These are phyloP conservation scores for Pseudomugil gertrudae DNA, from an alignment of 2,797 vertebrate genomes.

Conservation along the genomic window DNA sequence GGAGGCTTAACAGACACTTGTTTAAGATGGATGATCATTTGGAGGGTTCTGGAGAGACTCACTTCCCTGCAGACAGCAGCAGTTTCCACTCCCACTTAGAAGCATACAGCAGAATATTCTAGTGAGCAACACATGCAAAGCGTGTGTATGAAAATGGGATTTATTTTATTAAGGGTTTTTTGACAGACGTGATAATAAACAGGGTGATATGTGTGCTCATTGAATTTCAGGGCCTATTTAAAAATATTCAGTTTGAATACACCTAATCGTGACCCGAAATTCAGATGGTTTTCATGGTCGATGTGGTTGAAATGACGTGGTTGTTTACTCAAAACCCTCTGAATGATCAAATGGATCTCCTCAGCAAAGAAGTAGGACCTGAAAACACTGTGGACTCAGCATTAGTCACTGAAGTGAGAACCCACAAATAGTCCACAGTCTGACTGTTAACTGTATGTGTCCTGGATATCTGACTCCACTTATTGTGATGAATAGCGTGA, in stretches of 20 bases:
- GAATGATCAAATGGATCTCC: constrained; percentile 38
- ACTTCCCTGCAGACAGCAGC: constrained; percentile 30
- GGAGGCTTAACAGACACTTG: constrained; percentile 58
- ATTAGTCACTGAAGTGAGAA: constrained; percentile 43
- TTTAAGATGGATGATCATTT: constrained; percentile 53
- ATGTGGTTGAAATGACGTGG: constrained; percentile 32
- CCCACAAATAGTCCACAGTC: constrained; percentile 25
- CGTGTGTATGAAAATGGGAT: constrained; percentile 34
- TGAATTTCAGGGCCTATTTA: constrained; percentile 39
- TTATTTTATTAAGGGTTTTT: constrained; percentile 38
- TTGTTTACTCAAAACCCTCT: constrained; percentile 50
- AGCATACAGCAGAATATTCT: constrained; percentile 29
- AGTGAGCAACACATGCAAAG: constrained; percentile 24
- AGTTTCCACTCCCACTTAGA: constrained; percentile 52
- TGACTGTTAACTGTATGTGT: constrained; percentile 29
- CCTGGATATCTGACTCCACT: constrained; percentile 46
- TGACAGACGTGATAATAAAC: constrained; percentile 55
- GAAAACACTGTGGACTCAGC: constrained; percentile 55
- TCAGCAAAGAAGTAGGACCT: constrained; percentile 28
- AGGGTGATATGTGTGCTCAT: constrained; percentile 31
- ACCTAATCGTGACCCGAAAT: constrained; percentile 27
- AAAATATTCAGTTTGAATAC: constrained; percentile 40
- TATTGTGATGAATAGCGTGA: constrained; percentile 64
- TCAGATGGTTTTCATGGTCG: constrained; percentile 55
- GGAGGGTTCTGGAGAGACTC: constrained; percentile 50